These are phyloP conservation scores for Anolis sagrei DNA, from an alignment of 2,113 vertebrate species.

Conservation along the genomic window DNA sequence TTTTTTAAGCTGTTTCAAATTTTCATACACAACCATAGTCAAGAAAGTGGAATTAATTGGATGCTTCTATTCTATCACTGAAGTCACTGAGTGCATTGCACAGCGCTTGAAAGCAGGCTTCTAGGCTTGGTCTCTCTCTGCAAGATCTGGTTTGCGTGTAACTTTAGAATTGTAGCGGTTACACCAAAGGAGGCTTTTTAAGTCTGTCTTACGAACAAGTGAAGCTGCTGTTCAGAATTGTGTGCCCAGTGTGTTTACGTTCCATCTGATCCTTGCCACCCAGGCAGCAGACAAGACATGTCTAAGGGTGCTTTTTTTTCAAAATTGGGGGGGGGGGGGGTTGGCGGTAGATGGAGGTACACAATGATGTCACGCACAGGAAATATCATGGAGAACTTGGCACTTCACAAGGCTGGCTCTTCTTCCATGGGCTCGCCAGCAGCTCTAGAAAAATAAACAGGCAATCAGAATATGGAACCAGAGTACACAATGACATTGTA, in stretches of 20 bases:
- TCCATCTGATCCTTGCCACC: slow-evolving; percentile 89
- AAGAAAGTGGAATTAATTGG: slow-evolving; percentile 61
- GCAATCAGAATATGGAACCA: slow-evolving; percentile 93
- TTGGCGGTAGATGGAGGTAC: slow-evolving; percentile 75
- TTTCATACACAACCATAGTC: slow-evolving; percentile 60
- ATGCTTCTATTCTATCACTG: slow-evolving; percentile 64
- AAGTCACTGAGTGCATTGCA: slow-evolving; percentile 67
- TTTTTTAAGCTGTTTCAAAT: slow-evolving; percentile 62
- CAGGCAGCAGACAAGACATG: slow-evolving; percentile 93
- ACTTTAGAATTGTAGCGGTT: slow-evolving; percentile 79
- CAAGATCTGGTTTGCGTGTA: slow-evolving; percentile 71
- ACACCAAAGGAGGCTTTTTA: slow-evolving; percentile 79
- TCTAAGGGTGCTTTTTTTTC: slow-evolving; percentile 83
- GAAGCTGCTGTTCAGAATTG: slow-evolving; percentile 80
- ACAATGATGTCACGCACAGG: slow-evolving; percentile 97
- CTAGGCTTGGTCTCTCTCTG: slow-evolving; percentile 67
- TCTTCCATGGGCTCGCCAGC: slow-evolving; percentile 91
- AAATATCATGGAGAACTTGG: slow-evolving; percentile 88
- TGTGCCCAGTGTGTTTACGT: slow-evolving; percentile 88
- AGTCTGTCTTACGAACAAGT: slow-evolving; percentile 81
- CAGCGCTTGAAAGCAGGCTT: slow-evolving; percentile 70
- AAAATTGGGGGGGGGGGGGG: no score
- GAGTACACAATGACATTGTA: slow-evolving; percentile 94
- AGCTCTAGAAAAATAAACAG: slow-evolving; percentile 96
- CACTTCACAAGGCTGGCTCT: slow-evolving; percentile 88